Percentiles rank a stretch among this genome's conserved stretches.
phyloP scores from a whole-genome alignment of 2,888 invertebrate species.

The Brachypalpus laphriformis region DNA sequence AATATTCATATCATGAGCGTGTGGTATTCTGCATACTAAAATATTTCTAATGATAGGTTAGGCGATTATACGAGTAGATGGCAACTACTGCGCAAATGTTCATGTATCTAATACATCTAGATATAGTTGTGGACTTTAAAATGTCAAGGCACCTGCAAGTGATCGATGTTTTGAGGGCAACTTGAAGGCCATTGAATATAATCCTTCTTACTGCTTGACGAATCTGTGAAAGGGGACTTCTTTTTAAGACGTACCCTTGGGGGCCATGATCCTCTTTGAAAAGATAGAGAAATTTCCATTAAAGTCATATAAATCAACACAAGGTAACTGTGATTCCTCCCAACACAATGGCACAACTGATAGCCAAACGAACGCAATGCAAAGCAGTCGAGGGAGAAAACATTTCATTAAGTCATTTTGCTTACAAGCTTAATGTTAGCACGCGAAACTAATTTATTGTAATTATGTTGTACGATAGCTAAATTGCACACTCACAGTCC shows the following conservation, averaged over 20 bases:
- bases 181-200: neutral
- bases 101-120: neutral
- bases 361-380: neutral
- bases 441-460: constrained; percentile 72
- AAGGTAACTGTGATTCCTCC: constrained; percentile 7
- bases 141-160: neutral
- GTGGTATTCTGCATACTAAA: constrained; percentile 6
- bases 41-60: neutral
- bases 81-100: neutral
- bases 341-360: neutral
- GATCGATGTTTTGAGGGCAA: neutral
- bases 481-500: constrained; percentile 49
- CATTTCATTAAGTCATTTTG: constrained; percentile 71
- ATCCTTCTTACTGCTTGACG: neutral
- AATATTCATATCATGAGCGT: constrained; percentile 11
- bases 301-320: constrained; percentile 23
- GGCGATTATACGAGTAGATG: neutral
- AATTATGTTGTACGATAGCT: constrained; percentile 67
- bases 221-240: neutral
- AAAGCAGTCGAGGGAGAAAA: neutral
- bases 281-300: neutral
- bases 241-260: neutral
- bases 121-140: neutral
- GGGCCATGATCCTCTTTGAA: neutral
- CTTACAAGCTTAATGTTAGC: constrained; percentile 59